Evolutionary conservation across 2,888 invertebrate genomes (phyloP).

Genomic region (Agrilus mali): DNA sequence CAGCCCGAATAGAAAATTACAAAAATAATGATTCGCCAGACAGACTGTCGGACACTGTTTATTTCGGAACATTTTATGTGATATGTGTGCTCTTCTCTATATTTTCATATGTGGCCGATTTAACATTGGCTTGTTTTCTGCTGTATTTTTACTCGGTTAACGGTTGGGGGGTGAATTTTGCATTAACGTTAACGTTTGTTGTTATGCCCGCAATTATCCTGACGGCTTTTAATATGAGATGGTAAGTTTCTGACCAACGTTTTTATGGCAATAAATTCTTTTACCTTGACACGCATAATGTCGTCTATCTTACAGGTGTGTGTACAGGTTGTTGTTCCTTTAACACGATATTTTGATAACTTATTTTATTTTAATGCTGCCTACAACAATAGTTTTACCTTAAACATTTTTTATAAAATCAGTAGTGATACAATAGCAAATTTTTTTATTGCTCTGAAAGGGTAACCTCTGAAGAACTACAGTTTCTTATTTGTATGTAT

Average conservation of each 20-base stretch:
- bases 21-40: conserved; percentile 26
- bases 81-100: conserved; percentile 34
- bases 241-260: conserved; percentile 27
- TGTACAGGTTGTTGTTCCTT: too few relatives aligned
- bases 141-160: conserved; percentile 32
- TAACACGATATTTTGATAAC: not conserved
- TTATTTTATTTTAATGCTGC: too few relatives aligned
- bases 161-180: conserved; percentile 34
- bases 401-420: too few relatives aligned
- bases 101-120: conserved; percentile 33
- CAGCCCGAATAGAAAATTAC: conserved; percentile 30
- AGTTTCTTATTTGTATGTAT: conserved; percentile 8
- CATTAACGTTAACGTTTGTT: conserved; percentile 38
- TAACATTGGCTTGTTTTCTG: conserved; percentile 31
- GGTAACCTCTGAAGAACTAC: not conserved
- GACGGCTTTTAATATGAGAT: conserved; percentile 39
- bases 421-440: too few relatives aligned
- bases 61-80: conserved; percentile 30
- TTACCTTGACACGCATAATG: not conserved
- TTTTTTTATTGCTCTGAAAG: not conserved
- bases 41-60: conserved; percentile 26
- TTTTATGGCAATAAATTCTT: not conserved
- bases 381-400: too few relatives aligned
- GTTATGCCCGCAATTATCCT: conserved; percentile 37
- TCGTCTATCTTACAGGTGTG: too few relatives aligned